phyloP scores from a whole-genome alignment of 2,888 invertebrate species.

The Stegana nigrithorax region DNA sequence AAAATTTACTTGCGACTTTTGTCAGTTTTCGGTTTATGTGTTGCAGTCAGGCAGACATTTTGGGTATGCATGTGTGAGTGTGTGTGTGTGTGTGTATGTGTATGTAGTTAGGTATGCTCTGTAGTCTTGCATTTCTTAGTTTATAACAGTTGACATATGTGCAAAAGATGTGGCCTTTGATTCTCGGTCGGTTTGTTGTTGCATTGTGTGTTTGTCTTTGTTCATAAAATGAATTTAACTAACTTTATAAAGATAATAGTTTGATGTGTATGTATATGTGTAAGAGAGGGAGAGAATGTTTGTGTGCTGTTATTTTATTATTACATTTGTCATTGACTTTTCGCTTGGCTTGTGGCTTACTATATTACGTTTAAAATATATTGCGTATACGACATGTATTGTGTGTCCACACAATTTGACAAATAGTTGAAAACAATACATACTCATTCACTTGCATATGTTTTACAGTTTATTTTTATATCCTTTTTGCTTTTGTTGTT shows the following conservation, averaged over 20 bases:
- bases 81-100: background rate
- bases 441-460: too few relatives aligned
- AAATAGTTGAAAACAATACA: background rate
- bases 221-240: slow-evolving; percentile 60
- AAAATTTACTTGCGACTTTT: slow-evolving; percentile 61
- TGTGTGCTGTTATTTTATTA: background rate
- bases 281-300: too few relatives aligned
- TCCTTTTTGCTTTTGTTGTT: background rate
- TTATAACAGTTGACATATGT: too few relatives aligned
- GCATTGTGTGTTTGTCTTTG: slow-evolving; percentile 36
- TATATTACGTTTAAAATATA: too few relatives aligned
- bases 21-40: slow-evolving; percentile 39
- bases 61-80: background rate
- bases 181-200: slow-evolving; percentile 1
- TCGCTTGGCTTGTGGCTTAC: slow-evolving; percentile 1
- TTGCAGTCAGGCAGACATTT: background rate
- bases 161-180: slow-evolving; percentile 26
- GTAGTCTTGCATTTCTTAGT: slow-evolving; percentile 12
- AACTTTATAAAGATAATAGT: slow-evolving; percentile 62
- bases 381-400: background rate
- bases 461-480: background rate
- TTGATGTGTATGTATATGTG: too few relatives aligned
- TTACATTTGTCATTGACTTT: background rate
- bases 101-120: slow-evolving; percentile 1
- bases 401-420: background rate